Conservation (phyloP, 2,113 vertebrate species). For the Carlito syrichta region DNA sequence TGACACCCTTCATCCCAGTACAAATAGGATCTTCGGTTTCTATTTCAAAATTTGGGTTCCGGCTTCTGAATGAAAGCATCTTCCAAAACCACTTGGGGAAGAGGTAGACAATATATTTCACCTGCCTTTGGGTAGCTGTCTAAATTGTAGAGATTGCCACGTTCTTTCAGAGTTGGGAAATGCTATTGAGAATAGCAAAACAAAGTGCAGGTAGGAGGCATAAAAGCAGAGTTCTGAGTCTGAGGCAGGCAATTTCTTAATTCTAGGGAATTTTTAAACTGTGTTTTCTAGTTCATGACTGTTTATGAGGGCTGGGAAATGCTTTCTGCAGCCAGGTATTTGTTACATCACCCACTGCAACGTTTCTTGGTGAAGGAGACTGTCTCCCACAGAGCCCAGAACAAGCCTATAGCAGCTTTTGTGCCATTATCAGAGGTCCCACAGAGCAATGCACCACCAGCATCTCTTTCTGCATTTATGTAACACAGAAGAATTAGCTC, state of each 20-base stretch:
- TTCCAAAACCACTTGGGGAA: neutral
- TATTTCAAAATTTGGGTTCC: neutral
- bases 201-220: neutral
- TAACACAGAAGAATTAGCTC: neutral
- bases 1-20: neutral
- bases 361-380: neutral
- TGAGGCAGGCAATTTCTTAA: neutral
- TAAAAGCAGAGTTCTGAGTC: neutral
- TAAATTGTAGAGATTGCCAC: neutral
- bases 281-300: neutral
- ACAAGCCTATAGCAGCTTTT: fast-evolving
- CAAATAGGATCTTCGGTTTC: neutral
- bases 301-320: neutral
- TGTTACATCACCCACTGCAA: neutral
- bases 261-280: neutral
- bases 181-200: neutral
- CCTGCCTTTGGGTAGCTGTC: neutral
- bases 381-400: neutral
- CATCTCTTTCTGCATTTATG: neutral
- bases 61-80: neutral
- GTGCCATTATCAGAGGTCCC: neutral
- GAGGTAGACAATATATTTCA: neutral
- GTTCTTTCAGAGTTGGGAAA: neutral
- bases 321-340: neutral
- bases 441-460: neutral